phyloP scores from a whole-genome alignment of 2,113 vertebrate species.

The Arenaria interpres region DNA sequence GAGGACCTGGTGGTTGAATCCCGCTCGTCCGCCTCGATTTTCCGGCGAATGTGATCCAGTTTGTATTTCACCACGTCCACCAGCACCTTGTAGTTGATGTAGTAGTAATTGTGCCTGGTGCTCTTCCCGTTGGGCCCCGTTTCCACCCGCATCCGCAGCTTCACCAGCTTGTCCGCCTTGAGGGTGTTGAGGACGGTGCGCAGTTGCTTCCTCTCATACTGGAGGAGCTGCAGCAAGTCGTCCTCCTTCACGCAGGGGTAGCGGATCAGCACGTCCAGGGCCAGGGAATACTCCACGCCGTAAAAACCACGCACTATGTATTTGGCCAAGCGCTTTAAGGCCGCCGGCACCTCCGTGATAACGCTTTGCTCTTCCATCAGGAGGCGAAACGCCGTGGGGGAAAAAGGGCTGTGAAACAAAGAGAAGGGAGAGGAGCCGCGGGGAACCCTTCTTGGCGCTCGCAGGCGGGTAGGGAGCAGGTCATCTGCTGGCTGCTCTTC shows the following conservation, averaged over 20 bases:
- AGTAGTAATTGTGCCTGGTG: slow-evolving; percentile 65
- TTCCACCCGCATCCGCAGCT: slow-evolving; percentile 42
- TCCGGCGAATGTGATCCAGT: slow-evolving; percentile 57
- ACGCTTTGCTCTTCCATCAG: neutral
- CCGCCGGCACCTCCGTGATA: slow-evolving; percentile 16
- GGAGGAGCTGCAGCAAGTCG: slow-evolving; percentile 55
- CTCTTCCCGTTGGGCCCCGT: slow-evolving; percentile 45
- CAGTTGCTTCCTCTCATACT: slow-evolving; percentile 63
- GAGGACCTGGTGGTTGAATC: slow-evolving; percentile 64
- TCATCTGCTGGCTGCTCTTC: neutral
- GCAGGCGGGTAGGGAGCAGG: neutral
- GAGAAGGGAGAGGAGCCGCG: neutral
- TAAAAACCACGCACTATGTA: slow-evolving; percentile 62
- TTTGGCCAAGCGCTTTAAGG: slow-evolving; percentile 67
- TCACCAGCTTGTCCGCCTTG: slow-evolving; percentile 63
- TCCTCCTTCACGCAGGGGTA: slow-evolving; percentile 70
- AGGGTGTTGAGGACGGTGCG: slow-evolving; percentile 33
- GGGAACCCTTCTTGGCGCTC: neutral
- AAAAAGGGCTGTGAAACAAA: neutral
- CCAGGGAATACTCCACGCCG: slow-evolving; percentile 31
- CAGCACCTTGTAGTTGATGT: slow-evolving; percentile 74
- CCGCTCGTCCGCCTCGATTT: slow-evolving; percentile 66
- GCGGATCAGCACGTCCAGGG: slow-evolving; percentile 42
- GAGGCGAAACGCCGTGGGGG: neutral
- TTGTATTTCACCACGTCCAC: slow-evolving; percentile 73